A percentile compares a stretch with the other conserved stretches of the same genome.
phyloP scores from a whole-genome alignment of 2,888 invertebrate genomes.

The Tortrix viridana region DNA sequence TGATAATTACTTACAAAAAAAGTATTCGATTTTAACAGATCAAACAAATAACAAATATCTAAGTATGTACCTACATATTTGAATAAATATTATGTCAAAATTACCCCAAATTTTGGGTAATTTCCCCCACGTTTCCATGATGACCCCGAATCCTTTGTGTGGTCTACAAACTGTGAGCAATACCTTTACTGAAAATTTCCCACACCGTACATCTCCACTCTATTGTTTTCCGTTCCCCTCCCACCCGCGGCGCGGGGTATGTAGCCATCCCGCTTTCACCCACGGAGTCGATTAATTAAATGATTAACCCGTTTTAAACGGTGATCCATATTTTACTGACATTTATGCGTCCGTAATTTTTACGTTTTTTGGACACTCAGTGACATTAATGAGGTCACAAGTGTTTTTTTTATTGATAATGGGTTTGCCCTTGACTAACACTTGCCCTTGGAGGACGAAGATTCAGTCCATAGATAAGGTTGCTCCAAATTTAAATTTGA shows the following conservation, averaged over 20 bases:
- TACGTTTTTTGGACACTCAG: background rate
- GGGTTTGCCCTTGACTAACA: too few species aligned
- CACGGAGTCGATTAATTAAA: slow-evolving; percentile 46
- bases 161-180: slow-evolving; percentile 64
- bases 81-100: background rate
- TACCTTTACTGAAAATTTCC: slow-evolving; percentile 54
- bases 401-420: too few species aligned
- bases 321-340: slow-evolving; percentile 26
- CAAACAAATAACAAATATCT: too few species aligned
- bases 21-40: too few species aligned
- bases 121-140: slow-evolving; percentile 47
- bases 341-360: slow-evolving; percentile 5
- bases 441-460: too few species aligned
- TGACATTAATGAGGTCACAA: too few species aligned
- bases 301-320: slow-evolving; percentile 38
- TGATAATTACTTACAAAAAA: too few species aligned
- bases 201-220: slow-evolving; percentile 43
- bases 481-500: too few species aligned
- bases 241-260: slow-evolving; percentile 40
- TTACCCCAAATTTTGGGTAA: slow-evolving; percentile 52
- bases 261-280: slow-evolving; percentile 46
- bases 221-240: slow-evolving; percentile 57
- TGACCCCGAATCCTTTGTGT: slow-evolving; percentile 71
- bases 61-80: too few species aligned
- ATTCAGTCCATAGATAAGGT: too few species aligned